Percentiles rank a stretch among this genome's conserved stretches.
Evolutionary conservation across 2,888 invertebrate genomes (phyloP).

Genomic region (Prosopocoilus inquinatus): DNA sequence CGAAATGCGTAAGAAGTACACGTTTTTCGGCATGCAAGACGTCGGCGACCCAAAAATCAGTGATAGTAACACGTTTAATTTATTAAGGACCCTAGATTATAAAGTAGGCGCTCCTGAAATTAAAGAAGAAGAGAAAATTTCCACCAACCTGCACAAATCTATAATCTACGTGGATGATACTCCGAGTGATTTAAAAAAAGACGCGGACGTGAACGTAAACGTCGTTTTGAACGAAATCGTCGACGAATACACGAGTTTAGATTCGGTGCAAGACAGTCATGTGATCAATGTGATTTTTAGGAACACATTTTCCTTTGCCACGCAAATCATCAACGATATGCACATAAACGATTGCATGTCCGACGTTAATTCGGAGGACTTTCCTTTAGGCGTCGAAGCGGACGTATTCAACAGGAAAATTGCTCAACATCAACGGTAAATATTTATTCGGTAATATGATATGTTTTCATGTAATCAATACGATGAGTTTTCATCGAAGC

Average conservation of each 20-base stretch:
- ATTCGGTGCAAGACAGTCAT: constrained; percentile 39
- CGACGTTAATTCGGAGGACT: constrained; percentile 41
- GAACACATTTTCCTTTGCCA: constrained; percentile 45
- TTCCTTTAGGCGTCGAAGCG: constrained; percentile 49
- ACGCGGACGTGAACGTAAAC: constrained; percentile 15
- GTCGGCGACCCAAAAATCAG: constrained; percentile 48
- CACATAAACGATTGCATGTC: constrained; percentile 36
- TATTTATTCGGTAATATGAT: background rate
- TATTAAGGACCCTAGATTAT: constrained; percentile 13
- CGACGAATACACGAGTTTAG: constrained; percentile 43
- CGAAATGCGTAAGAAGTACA: constrained; percentile 53
- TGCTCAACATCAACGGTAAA: constrained; percentile 20
- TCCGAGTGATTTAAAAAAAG: constrained; percentile 19
- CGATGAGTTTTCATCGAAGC: too few species aligned
- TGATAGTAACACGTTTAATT: constrained; percentile 46
- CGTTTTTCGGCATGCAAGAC: constrained; percentile 57
- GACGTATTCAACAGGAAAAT: constrained; percentile 39
- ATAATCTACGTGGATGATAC: constrained; percentile 45
- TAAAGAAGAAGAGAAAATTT: constrained; percentile 7
- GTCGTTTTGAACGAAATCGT: constrained; percentile 42
- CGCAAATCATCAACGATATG: constrained; percentile 45
- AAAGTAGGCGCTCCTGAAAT: constrained; percentile 14
- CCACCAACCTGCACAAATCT: constrained; percentile 42
- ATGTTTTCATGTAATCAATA: too few species aligned
- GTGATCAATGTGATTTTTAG: constrained; percentile 45